Evolutionary conservation across 2,113 vertebrate species (phyloP).

Genomic region (Eidolon helvum): DNA sequence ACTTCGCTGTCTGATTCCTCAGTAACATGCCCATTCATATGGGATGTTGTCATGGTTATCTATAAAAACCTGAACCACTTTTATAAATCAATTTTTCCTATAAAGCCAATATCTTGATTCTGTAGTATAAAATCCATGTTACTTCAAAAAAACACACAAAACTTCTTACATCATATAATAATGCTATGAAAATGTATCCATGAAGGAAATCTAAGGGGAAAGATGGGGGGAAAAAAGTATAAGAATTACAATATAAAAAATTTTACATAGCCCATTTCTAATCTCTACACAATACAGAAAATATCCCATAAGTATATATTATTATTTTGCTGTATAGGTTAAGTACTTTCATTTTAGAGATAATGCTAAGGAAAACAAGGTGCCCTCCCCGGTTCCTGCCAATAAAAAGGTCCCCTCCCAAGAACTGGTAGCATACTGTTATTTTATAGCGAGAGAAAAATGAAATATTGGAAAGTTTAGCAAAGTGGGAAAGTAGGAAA

Average conservation of each 20-base stretch:
- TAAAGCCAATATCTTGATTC: constrained; percentile 76
- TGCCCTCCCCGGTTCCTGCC: not conserved
- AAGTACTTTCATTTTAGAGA: constrained; percentile 31
- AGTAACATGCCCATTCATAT: constrained; percentile 93
- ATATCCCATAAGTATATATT: not conserved
- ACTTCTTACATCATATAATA: constrained; percentile 75
- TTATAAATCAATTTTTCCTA: constrained; percentile 79
- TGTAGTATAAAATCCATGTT: constrained; percentile 84
- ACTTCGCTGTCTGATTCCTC: constrained; percentile 90
- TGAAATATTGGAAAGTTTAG: not conserved
- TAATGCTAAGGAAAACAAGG: constrained; percentile 9
- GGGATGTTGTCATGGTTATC: constrained; percentile 91
- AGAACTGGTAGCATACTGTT: constrained; percentile 34
- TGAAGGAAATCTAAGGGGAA: constrained; percentile 80
- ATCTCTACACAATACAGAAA: constrained; percentile 32
- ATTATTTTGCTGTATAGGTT: constrained; percentile 23
- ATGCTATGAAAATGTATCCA: constrained; percentile 77
- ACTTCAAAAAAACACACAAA: constrained; percentile 70
- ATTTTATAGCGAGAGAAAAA: constrained; percentile 51
- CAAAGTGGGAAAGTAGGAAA: constrained; percentile 22
- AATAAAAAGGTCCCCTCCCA: not conserved
- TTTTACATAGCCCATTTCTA: constrained; percentile 42
- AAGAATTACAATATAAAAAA: constrained; percentile 69
- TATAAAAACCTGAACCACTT: constrained; percentile 68
- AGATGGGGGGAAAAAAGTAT: constrained; percentile 47